A percentile compares a stretch with the other conserved stretches of the same genome.
These are phyloP conservation scores for Aphelocoma californica DNA, from an alignment of 2,797 vertebrate genomes.

Conservation along the genomic window DNA sequence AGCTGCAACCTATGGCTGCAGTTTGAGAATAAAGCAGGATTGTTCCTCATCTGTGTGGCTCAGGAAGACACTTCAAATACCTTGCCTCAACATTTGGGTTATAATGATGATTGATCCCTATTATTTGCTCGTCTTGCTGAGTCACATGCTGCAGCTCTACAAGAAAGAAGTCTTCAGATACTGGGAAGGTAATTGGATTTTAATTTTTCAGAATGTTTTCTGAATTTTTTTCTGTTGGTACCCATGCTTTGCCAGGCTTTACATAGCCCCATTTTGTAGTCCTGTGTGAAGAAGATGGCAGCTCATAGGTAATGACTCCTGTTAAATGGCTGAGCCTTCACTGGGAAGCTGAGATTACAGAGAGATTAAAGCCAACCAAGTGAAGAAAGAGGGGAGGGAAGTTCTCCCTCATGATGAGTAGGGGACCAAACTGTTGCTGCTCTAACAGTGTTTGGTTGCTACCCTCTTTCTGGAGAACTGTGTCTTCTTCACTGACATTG, in stretches of 20 bases:
- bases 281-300: background rate
- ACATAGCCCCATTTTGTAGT: background rate
- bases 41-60: background rate
- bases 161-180: background rate
- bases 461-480: background rate
- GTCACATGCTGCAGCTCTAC: background rate
- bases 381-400: background rate
- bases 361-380: background rate
- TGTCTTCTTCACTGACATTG: background rate
- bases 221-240: background rate
- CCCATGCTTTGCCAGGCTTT: background rate
- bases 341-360: rapidly evolving
- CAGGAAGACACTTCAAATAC: background rate
- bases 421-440: background rate
- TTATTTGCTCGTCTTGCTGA: background rate
- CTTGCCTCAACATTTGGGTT: background rate
- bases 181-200: background rate
- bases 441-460: background rate
- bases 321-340: background rate
- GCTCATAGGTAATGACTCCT: background rate
- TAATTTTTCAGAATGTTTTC: background rate
- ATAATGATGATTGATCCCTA: background rate
- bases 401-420: background rate
- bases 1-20: background rate
- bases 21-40: background rate